Base-by-base conservation (phyloP, 2,888 invertebrate genomes). In the Heteropelma amictum region DNA sequence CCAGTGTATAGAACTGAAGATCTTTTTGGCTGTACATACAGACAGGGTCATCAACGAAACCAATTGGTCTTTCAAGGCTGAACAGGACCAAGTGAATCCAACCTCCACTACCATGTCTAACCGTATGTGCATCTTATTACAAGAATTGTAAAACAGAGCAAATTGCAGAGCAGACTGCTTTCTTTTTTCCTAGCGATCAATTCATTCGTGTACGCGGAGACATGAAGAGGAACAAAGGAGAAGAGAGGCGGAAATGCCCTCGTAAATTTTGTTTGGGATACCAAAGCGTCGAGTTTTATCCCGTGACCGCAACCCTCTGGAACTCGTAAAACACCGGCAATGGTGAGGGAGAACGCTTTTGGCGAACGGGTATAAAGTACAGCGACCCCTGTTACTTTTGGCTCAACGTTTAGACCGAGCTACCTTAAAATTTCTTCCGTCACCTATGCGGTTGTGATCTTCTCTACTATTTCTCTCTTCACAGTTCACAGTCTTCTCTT, bases 251-350 rank as follows among this genome's bases (percentile, higher is more conserved):
- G 38, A 38, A n/a, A 21, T 19, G 38, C 40, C 38, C 58, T 58
- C 40, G 33, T 33, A 38, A 12, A 10, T n/a, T 19, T 35, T 65
- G 70, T 75, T 68, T 51, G 64, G 53, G 65, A 54, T 67, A 64
- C 54, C 72, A 63, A 71, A 76, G 65, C 51, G 49, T 60, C 76
- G 60, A 74, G 76, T 78, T n/a, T n/a, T 76, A 78, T 67, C 67
- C 77, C 40, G 68, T 74, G 77, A 80, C 80, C 81, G 65, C 81
- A 80, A 49, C 80, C 79, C 80, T 79, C 78, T 72, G 70, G 77
- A 81, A 80, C 77, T 81, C 81, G 79, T 81, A 81, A 81, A 81
- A 78, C 76, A 56, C 42, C 45, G 61, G 30, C 30, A 58, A 30
- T 54, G 72, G 54, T 53, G 26, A 30, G 19, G 61, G 49, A 61